phyloP scores from a whole-genome alignment of 2,888 invertebrate genomes.

The Nephrotoma flavescens region DNA sequence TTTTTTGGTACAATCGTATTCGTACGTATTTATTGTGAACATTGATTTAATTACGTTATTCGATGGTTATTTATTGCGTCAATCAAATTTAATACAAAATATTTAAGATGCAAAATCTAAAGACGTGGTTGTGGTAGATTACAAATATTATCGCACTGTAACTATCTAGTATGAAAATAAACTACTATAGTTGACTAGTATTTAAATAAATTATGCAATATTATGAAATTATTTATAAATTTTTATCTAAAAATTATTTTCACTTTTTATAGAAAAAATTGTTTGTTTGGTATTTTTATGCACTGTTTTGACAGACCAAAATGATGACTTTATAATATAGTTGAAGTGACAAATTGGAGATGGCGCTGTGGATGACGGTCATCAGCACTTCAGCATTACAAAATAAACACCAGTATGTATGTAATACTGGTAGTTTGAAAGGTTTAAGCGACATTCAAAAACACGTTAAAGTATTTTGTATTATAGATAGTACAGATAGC shows the following conservation, averaged over 20 bases:
- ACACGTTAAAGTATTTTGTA: too few species aligned
- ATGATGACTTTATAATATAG: background rate
- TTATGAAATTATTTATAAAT: background rate
- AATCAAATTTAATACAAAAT: background rate
- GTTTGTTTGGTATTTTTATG: background rate
- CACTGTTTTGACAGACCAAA: background rate
- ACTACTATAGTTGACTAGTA: background rate
- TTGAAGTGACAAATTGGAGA: too few species aligned
- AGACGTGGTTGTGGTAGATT: background rate
- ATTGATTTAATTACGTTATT: constrained; percentile 2
- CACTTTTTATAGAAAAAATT: background rate
- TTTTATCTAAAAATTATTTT: background rate
- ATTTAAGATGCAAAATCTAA: background rate
- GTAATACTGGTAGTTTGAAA: too few species aligned
- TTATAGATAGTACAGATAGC: too few species aligned
- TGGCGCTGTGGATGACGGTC: too few species aligned
- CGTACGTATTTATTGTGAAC: constrained; percentile 18
- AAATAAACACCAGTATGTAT: too few species aligned
- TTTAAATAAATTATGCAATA: background rate
- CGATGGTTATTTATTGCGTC: background rate
- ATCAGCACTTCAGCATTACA: too few species aligned
- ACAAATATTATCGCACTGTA: background rate
- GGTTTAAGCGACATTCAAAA: too few species aligned
- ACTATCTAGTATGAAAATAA: background rate
- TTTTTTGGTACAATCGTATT: constrained; percentile 39